Evolutionary conservation across 2,797 vertebrate genomes (phyloP), one percentile per base, ranked within the genome.

Genomic region (Rhynchotus rufescens): DNA sequence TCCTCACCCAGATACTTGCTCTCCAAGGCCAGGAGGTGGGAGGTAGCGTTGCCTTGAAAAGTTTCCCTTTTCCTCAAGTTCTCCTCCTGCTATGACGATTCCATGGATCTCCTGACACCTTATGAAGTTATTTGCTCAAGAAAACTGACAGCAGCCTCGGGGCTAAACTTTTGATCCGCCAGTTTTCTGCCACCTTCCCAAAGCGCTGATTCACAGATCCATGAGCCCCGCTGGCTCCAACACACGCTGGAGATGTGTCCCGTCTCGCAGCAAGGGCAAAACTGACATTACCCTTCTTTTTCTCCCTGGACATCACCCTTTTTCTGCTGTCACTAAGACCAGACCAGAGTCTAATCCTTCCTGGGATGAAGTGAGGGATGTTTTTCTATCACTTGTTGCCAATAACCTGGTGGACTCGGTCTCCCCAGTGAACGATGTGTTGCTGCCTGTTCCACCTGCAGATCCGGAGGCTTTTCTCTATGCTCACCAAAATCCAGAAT

Each of bases 71-170:
- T 90, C 28, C 92, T 93, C 89, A 15, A 5, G 9, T 47, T 86
- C 86, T 45, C 47, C 20, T 68, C 73, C 38, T 89, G 71, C 92
- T 25, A 51, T 0, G 0, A 52, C 59, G 64, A 88, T 23, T 19
- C 74, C 12, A 32, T 9, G 1, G 4, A 56, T 60, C 88, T 69
- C 71, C n/a, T 72, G 75, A 52, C 83, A 28, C 45, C 12, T 13
- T 89, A 92, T 90, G 68, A 96, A 97, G 92, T 96, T 90, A 91
- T 94, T 96, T 84, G 75, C 92, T 89, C 14, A 66, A 90, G 93
- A 59, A 80, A 89, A 93, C 86, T 95, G 97, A 97, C 96, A 97
- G 96, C 89, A 94, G 97, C 97, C 97, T 95, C 94, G 8, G 3
- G 97, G 97, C 96, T 94, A 77, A 36, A 88, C 92, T 88, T 97